phyloP scores from a whole-genome alignment of 2,797 vertebrate genomes.

The Takifugu rubripes region DNA sequence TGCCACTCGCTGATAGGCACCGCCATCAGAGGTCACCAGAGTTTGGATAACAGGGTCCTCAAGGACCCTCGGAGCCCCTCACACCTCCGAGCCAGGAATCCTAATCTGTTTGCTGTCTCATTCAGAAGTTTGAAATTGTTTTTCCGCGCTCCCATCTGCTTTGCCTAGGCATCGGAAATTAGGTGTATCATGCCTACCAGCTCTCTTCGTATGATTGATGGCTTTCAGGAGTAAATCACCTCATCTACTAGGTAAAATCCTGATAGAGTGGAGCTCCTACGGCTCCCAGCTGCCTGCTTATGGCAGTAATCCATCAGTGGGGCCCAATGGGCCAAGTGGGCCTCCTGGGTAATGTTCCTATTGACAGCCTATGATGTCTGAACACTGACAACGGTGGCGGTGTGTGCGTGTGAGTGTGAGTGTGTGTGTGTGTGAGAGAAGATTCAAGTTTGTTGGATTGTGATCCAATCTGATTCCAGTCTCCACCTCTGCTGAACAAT shows the following conservation, averaged over 20 bases:
- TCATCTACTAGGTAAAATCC: constrained; percentile 74
- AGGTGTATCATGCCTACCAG: constrained; percentile 56
- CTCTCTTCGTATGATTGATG: constrained; percentile 63
- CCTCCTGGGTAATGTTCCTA: constrained; percentile 75
- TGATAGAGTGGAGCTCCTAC: constrained; percentile 67
- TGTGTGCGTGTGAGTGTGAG: constrained; percentile 36
- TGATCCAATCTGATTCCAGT: too few species aligned
- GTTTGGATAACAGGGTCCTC: constrained; percentile 34
- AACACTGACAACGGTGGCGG: constrained; percentile 51
- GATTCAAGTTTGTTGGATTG: neutral
- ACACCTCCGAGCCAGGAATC: constrained; percentile 15
- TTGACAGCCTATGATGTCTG: constrained; percentile 73
- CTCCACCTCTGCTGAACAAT: too few species aligned
- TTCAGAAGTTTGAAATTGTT: constrained; percentile 28
- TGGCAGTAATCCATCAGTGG: constrained; percentile 74
- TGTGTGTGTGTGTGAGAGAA: constrained; percentile 28
- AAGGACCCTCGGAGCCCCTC: constrained; percentile 12
- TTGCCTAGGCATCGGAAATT: constrained; percentile 51
- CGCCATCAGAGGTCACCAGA: constrained; percentile 9
- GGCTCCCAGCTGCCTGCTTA: constrained; percentile 70
- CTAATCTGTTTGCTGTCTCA: constrained; percentile 13
- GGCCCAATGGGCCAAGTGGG: constrained; percentile 67
- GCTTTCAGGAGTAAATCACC: constrained; percentile 72
- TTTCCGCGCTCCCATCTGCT: constrained; percentile 23
- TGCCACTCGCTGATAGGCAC: constrained; percentile 14